Evolutionary conservation across 2,797 vertebrate species (phyloP).

Genomic region (Vipera ursinii): DNA sequence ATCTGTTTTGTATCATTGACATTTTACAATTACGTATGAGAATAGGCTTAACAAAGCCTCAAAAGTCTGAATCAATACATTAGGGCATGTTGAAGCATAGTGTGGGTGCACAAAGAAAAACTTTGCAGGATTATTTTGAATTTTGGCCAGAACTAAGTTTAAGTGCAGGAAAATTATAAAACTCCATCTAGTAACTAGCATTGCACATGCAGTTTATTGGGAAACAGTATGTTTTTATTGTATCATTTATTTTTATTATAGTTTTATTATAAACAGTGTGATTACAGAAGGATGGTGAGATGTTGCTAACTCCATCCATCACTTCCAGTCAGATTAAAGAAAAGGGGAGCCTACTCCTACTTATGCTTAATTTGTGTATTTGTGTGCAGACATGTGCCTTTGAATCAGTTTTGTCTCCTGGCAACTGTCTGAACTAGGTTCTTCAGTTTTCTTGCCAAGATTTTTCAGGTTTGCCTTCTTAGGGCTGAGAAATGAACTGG

Average conservation of each 20-base stretch:
- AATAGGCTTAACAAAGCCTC: conserved; percentile 26
- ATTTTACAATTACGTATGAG: conserved; percentile 40
- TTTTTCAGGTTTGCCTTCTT: neutral
- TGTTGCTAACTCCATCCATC: neutral
- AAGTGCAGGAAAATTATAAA: neutral
- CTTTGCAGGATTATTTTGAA: conserved; percentile 13
- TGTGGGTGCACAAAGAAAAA: conserved; percentile 13
- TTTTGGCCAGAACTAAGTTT: neutral
- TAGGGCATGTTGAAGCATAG: conserved; percentile 2
- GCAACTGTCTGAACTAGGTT: neutral
- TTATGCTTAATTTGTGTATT: neutral
- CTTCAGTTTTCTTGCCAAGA: neutral
- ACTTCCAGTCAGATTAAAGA: neutral
- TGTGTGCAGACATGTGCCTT: neutral
- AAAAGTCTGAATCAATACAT: conserved; percentile 36
- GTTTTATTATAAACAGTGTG: neutral
- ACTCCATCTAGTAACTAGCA: neutral
- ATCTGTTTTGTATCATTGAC: conserved; percentile 8
- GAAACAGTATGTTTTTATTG: neutral
- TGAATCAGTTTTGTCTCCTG: neutral
- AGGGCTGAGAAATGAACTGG: neutral
- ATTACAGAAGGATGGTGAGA: neutral
- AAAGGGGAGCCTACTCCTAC: neutral
- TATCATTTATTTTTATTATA: neutral
- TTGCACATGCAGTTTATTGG: neutral